Conservation (phyloP, 1,140 invertebrate species). For the Hydropsyche tenuis region DNA sequence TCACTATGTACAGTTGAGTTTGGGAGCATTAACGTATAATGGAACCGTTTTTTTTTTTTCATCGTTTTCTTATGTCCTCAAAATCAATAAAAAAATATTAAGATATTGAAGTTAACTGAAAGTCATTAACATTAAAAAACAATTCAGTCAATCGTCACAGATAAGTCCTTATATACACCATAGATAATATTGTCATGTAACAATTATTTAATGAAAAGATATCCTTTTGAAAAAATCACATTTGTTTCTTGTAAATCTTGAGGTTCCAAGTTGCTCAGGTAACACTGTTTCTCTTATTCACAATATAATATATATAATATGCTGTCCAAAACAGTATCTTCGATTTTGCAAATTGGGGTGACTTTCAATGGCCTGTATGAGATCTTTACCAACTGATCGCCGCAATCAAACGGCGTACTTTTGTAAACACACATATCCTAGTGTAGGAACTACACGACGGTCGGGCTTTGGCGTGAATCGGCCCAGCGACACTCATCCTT, state of each 20-base stretch:
- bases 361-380: slow-evolving; percentile 32
- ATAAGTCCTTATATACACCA: slow-evolving; percentile 30
- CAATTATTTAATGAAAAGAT: slow-evolving; percentile 25
- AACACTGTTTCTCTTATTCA: slow-evolving; percentile 22
- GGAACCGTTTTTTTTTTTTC: not conserved
- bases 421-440: slow-evolving; percentile 38
- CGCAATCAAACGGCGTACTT: not conserved
- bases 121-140: slow-evolving; percentile 27
- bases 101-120: slow-evolving; percentile 24
- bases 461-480: not conserved
- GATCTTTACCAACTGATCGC: slow-evolving; percentile 29
- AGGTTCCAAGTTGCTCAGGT: slow-evolving; percentile 29
- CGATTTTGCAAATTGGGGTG: slow-evolving; percentile 14
- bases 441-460: slow-evolving; percentile 20
- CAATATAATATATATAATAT: too few species aligned
- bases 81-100: not conserved
- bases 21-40: not conserved
- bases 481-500: not conserved
- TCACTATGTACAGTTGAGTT: not conserved
- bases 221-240: slow-evolving; percentile 32
- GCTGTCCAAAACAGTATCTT: slow-evolving; percentile 18
- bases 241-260: slow-evolving; percentile 23
- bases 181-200: slow-evolving; percentile 34
- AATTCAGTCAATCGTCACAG: slow-evolving; percentile 31
- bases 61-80: not conserved